Conservation (phyloP, 2,888 invertebrate species). For the Clitarchus hookeri region DNA sequence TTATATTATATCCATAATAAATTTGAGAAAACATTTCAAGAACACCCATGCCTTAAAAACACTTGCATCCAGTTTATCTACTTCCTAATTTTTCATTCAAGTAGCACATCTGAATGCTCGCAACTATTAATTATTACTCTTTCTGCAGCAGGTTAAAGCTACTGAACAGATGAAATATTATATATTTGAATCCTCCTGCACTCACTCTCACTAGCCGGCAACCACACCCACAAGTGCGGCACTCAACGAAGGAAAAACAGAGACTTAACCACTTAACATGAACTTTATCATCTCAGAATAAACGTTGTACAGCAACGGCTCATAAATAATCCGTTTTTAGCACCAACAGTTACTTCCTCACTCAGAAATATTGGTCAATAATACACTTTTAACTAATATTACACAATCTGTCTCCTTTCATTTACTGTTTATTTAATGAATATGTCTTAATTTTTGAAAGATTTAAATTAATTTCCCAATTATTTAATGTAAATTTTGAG, state of each 20-base stretch:
- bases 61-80: conserved; percentile 4
- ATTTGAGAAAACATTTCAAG: conserved; percentile 14
- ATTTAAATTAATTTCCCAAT: no score
- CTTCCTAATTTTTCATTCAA: background rate
- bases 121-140: background rate
- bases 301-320: conserved; percentile 14
- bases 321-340: background rate
- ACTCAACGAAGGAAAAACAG: conserved; percentile 14
- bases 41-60: background rate
- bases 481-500: no score
- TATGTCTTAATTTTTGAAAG: no score
- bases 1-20: background rate
- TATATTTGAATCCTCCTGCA: background rate
- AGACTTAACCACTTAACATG: conserved; percentile 14
- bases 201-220: conserved; percentile 7
- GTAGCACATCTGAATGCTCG: background rate
- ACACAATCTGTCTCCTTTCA: no score
- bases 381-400: background rate
- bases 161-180: conserved; percentile 14
- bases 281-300: conserved; percentile 7
- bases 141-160: conserved; percentile 10
- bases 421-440: no score
- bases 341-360: background rate
- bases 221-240: background rate
- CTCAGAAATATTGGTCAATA: background rate